Evolutionary conservation across 2,797 vertebrate genomes (phyloP).

Genomic region (Australoheros facetus): DNA sequence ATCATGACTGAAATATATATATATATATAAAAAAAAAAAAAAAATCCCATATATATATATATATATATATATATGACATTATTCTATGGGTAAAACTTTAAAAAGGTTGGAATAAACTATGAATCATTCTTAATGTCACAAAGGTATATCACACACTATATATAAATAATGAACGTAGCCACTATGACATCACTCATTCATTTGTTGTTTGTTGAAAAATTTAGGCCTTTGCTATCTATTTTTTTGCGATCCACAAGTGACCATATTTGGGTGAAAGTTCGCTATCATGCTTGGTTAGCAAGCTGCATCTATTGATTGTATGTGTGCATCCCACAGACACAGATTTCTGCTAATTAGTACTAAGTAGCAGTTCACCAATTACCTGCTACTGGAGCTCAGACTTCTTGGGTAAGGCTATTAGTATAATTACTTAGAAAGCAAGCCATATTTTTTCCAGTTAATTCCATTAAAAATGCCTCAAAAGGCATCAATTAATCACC

Average conservation of each 20-base stretch:
- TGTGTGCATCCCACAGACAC: neutral
- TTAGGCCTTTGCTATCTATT: neutral
- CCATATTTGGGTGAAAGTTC: neutral
- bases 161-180: neutral
- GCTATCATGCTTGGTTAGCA: neutral
- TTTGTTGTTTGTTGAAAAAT: neutral
- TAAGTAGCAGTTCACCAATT: neutral
- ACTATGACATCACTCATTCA: neutral
- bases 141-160: neutral
- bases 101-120: neutral
- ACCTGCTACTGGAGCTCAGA: neutral
- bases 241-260: neutral
- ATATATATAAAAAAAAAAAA: no score
- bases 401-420: neutral
- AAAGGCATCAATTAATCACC: neutral
- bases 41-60: no score
- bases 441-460: neutral
- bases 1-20: neutral
- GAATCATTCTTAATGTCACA: neutral
- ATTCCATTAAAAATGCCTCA: neutral
- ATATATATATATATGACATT: neutral
- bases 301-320: neutral
- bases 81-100: neutral
- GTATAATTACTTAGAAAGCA: neutral
- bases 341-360: neutral